Base-by-base conservation (phyloP, 2,113 vertebrate genomes). In the Saguinus imperator region DNA sequence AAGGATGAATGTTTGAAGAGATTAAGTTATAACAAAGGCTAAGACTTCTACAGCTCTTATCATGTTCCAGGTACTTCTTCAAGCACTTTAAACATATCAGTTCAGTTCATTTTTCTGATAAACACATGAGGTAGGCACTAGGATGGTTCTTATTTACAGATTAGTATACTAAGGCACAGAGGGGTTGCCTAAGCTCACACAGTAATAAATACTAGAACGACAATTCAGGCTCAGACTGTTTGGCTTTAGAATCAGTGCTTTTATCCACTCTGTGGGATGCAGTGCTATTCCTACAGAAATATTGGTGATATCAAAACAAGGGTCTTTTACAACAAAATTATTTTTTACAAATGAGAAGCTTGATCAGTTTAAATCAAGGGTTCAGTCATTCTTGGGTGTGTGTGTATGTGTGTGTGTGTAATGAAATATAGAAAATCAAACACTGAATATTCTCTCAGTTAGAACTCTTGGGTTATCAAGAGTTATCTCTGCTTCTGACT, bases 111-210 rank as follows among this genome's bases (percentile, higher is more conserved):
- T 61, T 43, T 96, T 52, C 55, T 45, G 70, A 80, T 57, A 91
- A 93, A 87, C 29, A 83, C 48, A 35, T 35, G 37, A 45, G n/a
- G 48, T 12, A 45, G 21, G 21, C 61, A 94, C 83, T 48, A n/a
- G 52, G 58, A 73, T 57, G 48, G 77, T 86, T 96, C 12, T 45
- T 66, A 1, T 85, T 91, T 84, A 20, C 50, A 89, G 43, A 84
- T 58, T 84, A 84, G n/a, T 89, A 89, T 95, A 79, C 35, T 58
- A 70, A 80, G 55, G 61, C 17, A 81, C 27, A 86, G 86, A 86
- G 43, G 89, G 75, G 37, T 91, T 82, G 3, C 50, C 70, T 18
- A 20, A 66, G 17, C 14, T 64, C 45, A 89, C 75, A 81, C 11
- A 18, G n/a, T 52, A 77, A 45, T 72, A 95, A 32, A 13, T 85